A percentile compares a stretch with the other conserved stretches of the same genome.
phyloP scores from a whole-genome alignment of 1,140 invertebrate genomes.

The Venturia canescens region DNA sequence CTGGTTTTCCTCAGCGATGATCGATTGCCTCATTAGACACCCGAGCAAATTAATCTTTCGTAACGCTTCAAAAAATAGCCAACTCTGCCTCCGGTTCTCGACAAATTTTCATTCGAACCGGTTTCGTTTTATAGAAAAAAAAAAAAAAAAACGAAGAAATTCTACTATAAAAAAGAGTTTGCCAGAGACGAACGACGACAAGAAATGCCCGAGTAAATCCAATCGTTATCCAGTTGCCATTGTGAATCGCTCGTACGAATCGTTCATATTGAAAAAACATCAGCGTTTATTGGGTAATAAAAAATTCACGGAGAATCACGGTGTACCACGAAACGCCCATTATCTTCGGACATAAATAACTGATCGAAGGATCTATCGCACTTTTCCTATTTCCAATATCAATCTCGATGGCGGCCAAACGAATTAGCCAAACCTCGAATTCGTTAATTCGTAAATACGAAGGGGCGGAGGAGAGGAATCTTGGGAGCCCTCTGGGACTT shows the following conservation, averaged over 20 bases:
- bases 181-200: too few relatives aligned
- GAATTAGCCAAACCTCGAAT: constrained; percentile 34
- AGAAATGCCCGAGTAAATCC: too few relatives aligned
- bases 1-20: neutral
- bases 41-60: neutral
- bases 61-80: neutral
- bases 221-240: too few relatives aligned
- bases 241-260: too few relatives aligned
- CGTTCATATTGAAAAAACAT: too few relatives aligned
- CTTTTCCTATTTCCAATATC: constrained; percentile 7
- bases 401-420: constrained; percentile 16
- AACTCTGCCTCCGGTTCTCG: neutral
- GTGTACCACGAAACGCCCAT: too few relatives aligned
- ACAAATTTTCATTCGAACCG: neutral
- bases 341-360: neutral
- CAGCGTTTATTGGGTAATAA: too few relatives aligned
- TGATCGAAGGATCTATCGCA: neutral
- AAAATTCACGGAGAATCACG: too few relatives aligned
- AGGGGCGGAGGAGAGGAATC: neutral
- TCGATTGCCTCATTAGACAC: neutral
- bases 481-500: neutral
- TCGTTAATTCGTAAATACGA: constrained; percentile 38
- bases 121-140: neutral
- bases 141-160: neutral
- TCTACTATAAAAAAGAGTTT: neutral